Conservation (phyloP, 2,797 vertebrate genomes). For the Ispidina picta region DNA sequence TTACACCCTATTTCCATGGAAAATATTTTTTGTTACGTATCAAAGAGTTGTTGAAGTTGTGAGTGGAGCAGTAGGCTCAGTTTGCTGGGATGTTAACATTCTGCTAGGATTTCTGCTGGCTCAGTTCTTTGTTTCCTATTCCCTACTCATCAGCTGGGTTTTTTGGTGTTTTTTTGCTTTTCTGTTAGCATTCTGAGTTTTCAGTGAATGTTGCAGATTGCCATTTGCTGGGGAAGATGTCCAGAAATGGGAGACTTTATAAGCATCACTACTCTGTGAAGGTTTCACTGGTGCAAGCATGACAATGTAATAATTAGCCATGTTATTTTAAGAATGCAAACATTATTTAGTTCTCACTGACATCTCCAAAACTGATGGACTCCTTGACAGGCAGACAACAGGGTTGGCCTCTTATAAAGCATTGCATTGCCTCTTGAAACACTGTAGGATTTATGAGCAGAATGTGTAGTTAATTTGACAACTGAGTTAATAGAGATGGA, state of each 20-base stretch:
- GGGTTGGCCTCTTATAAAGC: background rate
- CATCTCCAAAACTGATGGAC: background rate
- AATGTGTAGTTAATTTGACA: background rate
- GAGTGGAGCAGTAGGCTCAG: conserved; percentile 15
- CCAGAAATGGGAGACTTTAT: background rate
- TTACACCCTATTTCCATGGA: conserved; percentile 36
- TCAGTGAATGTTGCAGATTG: background rate
- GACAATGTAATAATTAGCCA: background rate
- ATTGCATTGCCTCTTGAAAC: background rate
- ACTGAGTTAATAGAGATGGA: background rate
- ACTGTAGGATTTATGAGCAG: background rate
- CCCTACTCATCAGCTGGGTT: background rate
- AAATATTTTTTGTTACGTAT: conserved; percentile 44
- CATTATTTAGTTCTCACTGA: background rate
- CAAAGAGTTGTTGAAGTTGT: conserved; percentile 19
- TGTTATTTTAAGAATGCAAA: background rate
- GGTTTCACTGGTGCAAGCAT: background rate
- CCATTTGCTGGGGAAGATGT: background rate
- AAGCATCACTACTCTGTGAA: background rate
- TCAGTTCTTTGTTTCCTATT: background rate
- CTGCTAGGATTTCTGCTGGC: background rate
- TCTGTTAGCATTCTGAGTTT: background rate
- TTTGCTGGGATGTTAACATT: background rate
- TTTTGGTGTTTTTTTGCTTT: background rate
- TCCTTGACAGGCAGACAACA: background rate